Base-by-base conservation (phyloP, 2,888 invertebrate genomes). In the Luperina testacea region DNA sequence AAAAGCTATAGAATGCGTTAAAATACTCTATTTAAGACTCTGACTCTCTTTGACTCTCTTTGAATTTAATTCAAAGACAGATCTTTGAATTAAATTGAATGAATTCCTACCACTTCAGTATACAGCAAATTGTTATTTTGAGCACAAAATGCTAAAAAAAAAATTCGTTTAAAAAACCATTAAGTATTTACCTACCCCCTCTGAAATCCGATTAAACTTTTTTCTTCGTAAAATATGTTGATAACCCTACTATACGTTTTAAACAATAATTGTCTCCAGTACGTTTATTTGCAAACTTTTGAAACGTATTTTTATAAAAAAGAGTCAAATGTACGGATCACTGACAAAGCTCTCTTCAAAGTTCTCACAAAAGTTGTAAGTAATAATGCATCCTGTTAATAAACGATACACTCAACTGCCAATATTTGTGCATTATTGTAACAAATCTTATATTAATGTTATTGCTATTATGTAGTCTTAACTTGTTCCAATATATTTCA, bases 391-490 rank as follows among this genome's bases (percentile, higher is more conserved):
- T 59, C 57, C 51, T 51, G 63, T 20, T 76, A 45, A 27, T 45
- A 67, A 81, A 82, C 38, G 13, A 72, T 71, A 74, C 38, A 65
- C 61, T 59, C 42, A 81, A 57, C 48, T 72, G 69, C 63, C 42
- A 81, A 74, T 76, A 76, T 72, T 72, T 81, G 80, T 88, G 80
- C 84, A 80, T 78, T 80, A 77, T 65, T 78, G 80, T 86, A 74
- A 82, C 77, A 86, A 86, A 83, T 76, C 82, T 88, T 84, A 80
- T 69, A 38, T 72, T 81, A 78, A 80, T 59, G 42, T 86, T 87
- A 88, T 88, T 88, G 87, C 87, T 88, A 88, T 88, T 77, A 82
- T 65, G 81, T 84, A 88, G 87, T 87, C 88, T 88, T 88, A 82
- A 85, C 20, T 87, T 80, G 88, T 87, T 88, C 82, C 88, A 87